Evolutionary conservation across 2,888 invertebrate species (phyloP), one percentile per base, ranked within the genome.

Genomic region (Chydorus sphaericus): DNA sequence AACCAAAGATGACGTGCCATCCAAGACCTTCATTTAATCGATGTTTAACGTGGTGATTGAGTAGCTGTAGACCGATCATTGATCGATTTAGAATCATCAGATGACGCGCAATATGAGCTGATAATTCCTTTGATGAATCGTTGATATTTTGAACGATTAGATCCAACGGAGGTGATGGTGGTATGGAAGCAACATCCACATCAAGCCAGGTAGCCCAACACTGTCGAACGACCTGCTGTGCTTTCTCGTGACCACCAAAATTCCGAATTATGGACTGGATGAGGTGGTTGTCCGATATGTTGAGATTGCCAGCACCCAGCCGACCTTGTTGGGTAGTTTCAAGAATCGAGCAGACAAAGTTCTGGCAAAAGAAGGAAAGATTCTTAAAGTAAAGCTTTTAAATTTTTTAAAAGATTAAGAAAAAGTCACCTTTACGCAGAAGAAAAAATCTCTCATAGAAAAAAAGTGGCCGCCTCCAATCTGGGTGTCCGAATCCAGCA

Each of bases 371-470:
- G n/a, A n/a, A n/a, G n/a, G n/a, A n/a, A n/a, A n/a, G n/a, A n/a
- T n/a, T n/a, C n/a, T n/a, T n/a, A n/a, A n/a, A n/a, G n/a, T n/a
- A n/a, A n/a, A n/a, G n/a, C n/a, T n/a, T n/a, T n/a, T n/a, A n/a
- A n/a, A n/a, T n/a, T n/a, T n/a, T n/a, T n/a, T n/a, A n/a, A n/a
- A n/a, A n/a, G n/a, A n/a, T n/a, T n/a, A n/a, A n/a, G n/a, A n/a
- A n/a, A n/a, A n/a, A n/a, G n/a, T n/a, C n/a, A n/a, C n/a, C n/a
- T n/a, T n/a, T 8, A 39, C 39, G 39, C 39, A 39, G 39, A 39
- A 39, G 18, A 51, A 51, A 18, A 51, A 51, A 31, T 51, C 51
- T 16, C 51, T 51, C 51, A 51, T 51, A n/a, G 51, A 51, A 20
- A 30, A 51, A n/a, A 51, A 10, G 20, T 51, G 51, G 10, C 51